Base-by-base conservation (phyloP, 2,888 invertebrate genomes). In the Saturnia pavonia region DNA sequence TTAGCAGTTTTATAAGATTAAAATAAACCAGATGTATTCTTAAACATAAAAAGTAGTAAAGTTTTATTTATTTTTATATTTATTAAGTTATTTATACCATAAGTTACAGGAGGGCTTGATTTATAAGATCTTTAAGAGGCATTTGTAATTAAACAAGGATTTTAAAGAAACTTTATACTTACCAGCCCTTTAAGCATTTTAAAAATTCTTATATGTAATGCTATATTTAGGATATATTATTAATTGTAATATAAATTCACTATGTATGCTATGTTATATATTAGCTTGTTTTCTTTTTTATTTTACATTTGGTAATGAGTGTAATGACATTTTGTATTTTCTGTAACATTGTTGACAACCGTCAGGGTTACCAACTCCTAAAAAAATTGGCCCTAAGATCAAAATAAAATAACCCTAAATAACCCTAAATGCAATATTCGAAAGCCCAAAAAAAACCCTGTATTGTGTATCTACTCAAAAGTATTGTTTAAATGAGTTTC, bases 111-210 rank as follows among this genome's bases (percentile, higher is more conserved):
- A 48, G 16, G 6, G n/a, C 0, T 51, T 51, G 48, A 11, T 25
- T 25, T 25, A 57, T 57, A 25, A 57, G 22, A 25, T 22, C 57
- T 25, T 12, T 60, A 27, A 14, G 1, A 27, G 27, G 12, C 14
- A 2, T 60, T 60, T 12, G 14, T 27, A 27, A 60, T 60, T 27
- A 25, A 12, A 60, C 27, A 27, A 27, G 57, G 34, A 6, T 34
- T 34, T 34, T 34, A 34, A 34, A 34, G 6, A 34, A n/a, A 34
- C 6, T 4, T 34, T 54, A 34, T 69, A 78, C 84, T 82, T 78
- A 85, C 85, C 80, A 85, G 70, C 75, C 80, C 84, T 76, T 85
- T 85, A 51, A 85, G 74, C 85, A 85, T 85, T 69, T 71, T 83
- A 68, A 40, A 14, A 45, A 27, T 1, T 42, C 11, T 48, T 45